Base-by-base conservation (phyloP, 2,113 vertebrate genomes). In the Stomatorhinus ivindoensis region DNA sequence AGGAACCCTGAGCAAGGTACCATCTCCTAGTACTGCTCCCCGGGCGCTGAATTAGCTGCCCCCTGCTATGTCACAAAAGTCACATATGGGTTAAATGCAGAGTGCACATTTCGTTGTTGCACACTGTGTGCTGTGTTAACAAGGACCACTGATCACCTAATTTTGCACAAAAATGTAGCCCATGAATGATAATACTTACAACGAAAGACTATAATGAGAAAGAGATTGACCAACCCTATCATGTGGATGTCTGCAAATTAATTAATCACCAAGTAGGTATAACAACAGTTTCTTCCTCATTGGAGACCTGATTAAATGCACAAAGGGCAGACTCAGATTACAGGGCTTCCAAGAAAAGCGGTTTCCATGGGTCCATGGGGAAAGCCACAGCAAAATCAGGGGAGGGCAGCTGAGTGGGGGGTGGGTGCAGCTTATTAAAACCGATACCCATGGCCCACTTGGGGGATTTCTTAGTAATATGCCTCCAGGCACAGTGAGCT, bases 401-500 rank as follows among this genome's bases (percentile, higher is more conserved):
- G 13, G 4, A 86, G 89, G 84, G 44, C 61, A 73, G 69, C 3
- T 13, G 47, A 39, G 47, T 15, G 35, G 84, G 82, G 17, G 69
- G 4, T 76, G 15, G 19, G 83, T 19, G 8, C 7, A 11, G 55
- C 21, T 53, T 87, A 89, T 89, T 89, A 89, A 87, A 87, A 84
- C 51, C 89, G 13, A 53, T 69, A 39, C 46, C 27, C 47, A 21
- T 19, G 58, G 44, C 42, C 31, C 61, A 51, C 58, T 35, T 55
- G 13, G 47, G 24, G 31, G 58, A 87, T 73, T 55, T 89, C 27
- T 51, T 46, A 87, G n/a, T 47, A 50, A 73, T 76, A 27, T 89
- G 89, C 61, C 86, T 39, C 35, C 83, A 51, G 89, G 89, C 42
- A 89, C 35, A 42, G 80, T 9, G 50, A 89, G 69, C 69, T 35